Conservation (phyloP, 1,140 invertebrate genomes). For the Apis florea region DNA sequence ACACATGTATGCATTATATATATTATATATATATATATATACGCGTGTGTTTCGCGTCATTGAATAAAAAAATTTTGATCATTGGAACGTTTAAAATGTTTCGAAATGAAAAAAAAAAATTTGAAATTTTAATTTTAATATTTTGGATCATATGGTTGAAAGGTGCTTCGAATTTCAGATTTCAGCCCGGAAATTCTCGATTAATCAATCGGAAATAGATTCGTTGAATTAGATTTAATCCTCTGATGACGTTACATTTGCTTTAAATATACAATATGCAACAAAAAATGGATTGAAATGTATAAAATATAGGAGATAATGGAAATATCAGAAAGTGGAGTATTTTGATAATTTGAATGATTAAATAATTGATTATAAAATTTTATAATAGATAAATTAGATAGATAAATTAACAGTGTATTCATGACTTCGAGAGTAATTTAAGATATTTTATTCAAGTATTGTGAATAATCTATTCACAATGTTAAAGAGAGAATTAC, state of each 20-base stretch:
- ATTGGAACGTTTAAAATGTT: too few relatives aligned
- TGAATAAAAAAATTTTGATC: not conserved
- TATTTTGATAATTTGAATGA: not conserved
- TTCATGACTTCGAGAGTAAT: too few relatives aligned
- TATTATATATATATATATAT: too few relatives aligned
- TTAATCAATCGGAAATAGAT: not conserved
- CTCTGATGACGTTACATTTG: not conserved
- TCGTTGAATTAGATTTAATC: not conserved
- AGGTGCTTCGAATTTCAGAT: too few relatives aligned
- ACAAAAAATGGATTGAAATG: not conserved
- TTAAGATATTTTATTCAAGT: not conserved
- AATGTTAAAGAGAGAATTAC: not conserved
- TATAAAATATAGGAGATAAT: not conserved
- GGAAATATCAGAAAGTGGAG: not conserved
- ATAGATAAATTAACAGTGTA: too few relatives aligned
- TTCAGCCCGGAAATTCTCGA: too few relatives aligned
- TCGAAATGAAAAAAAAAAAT: too few relatives aligned
- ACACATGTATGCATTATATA: not conserved
- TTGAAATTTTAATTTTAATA: too few relatives aligned
- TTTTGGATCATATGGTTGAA: too few relatives aligned
- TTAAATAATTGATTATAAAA: not conserved
- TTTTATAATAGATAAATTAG: too few relatives aligned
- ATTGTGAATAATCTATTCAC: not conserved
- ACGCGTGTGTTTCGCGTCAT: not conserved
- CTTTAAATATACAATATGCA: too few relatives aligned